A percentile compares a stretch with the other conserved stretches of the same genome.
phyloP scores from a whole-genome alignment of 2,113 vertebrate species.

The Indicator maculatus region DNA sequence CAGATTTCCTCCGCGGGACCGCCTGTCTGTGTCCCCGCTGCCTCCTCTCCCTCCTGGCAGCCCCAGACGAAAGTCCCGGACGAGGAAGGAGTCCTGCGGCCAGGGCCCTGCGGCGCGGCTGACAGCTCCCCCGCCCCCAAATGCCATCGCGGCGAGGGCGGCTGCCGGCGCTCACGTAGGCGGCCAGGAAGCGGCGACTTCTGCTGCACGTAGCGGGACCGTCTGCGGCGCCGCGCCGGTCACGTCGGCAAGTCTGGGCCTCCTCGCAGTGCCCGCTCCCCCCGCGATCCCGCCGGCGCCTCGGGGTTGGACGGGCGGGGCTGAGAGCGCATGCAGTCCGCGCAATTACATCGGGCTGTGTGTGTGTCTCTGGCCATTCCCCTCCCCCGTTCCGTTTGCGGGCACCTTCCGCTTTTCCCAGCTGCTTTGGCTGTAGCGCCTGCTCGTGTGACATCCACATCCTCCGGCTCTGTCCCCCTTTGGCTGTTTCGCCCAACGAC shows the following conservation, averaged over 20 bases:
- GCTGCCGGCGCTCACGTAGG: slow-evolving; percentile 34
- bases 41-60: neutral
- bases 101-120: neutral
- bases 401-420: neutral
- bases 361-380: accelerated
- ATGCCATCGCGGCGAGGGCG: neutral
- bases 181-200: neutral
- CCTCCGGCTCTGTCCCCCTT: no score
- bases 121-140: neutral
- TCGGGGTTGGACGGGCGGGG: neutral
- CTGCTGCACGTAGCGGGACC: slow-evolving; percentile 21
- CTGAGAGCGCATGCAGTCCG: neutral
- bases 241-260: neutral
- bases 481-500: neutral
- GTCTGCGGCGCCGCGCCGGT: neutral
- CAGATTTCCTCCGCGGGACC: neutral
- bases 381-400: neutral
- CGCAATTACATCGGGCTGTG: neutral
- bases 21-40: accelerated
- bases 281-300: no score
- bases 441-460: accelerated
- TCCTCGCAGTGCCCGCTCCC: no score
- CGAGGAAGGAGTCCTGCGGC: no score
- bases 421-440: neutral
- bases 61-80: neutral